Evolutionary conservation across 1,140 invertebrate genomes (phyloP).

Genomic region (Pseudomyrmex pallidus): DNA sequence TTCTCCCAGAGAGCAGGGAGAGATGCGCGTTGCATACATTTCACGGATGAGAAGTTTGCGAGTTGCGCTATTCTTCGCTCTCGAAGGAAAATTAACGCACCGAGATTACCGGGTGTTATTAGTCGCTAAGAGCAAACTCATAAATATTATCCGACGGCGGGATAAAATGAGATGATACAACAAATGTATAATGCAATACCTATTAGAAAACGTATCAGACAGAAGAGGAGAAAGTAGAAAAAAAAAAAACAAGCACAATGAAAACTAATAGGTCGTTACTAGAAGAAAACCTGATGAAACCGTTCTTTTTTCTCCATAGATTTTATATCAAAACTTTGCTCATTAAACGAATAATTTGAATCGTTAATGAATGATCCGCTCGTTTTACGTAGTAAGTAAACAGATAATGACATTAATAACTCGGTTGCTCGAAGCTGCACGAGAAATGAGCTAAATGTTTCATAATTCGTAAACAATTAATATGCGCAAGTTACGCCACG

Average conservation of each 20-base stretch:
- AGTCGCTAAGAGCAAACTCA: constrained; percentile 31
- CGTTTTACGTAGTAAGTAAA: neutral
- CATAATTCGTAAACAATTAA: constrained; percentile 24
- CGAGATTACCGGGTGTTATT: constrained; percentile 30
- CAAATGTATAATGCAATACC: neutral
- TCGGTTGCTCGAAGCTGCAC: neutral
- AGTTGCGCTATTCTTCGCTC: constrained; percentile 29
- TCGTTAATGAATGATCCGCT: neutral
- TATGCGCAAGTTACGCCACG: neutral
- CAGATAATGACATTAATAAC: neutral
- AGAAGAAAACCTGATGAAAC: too few relatives aligned
- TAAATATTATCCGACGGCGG: constrained; percentile 27
- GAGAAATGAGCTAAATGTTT: neutral
- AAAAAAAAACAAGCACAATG: neutral
- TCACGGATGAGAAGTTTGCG: constrained; percentile 44
- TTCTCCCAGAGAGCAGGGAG: neutral
- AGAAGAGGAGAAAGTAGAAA: neutral
- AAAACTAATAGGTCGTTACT: neutral
- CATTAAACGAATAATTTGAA: neutral
- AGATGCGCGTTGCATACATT: constrained; percentile 38
- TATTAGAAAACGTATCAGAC: neutral
- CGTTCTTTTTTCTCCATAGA: neutral
- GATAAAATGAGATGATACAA: constrained; percentile 14
- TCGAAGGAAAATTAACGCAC: constrained; percentile 33
- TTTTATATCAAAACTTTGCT: neutral